Evolutionary conservation across 1,140 invertebrate genomes (phyloP).

Genomic region (Scaptomyza montana): DNA sequence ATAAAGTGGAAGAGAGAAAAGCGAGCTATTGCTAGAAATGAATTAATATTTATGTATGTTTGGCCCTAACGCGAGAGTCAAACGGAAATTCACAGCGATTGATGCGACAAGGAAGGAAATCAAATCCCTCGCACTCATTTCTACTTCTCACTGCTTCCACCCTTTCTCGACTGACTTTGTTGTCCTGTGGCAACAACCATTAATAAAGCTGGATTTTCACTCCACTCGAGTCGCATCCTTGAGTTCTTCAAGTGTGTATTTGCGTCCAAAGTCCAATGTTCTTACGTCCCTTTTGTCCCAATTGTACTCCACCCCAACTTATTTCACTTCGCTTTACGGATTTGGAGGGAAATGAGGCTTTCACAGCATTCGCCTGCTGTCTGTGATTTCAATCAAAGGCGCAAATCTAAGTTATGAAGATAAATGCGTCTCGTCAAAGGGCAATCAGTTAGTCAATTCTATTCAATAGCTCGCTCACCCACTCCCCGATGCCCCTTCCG

Average conservation of each 20-base stretch:
- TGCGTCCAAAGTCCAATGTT: constrained; percentile 22
- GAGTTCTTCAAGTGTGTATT: constrained; percentile 34
- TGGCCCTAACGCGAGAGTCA: constrained; percentile 28
- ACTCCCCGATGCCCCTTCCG: background rate
- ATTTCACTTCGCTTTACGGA: constrained; percentile 59
- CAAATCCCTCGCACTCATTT: constrained; percentile 31
- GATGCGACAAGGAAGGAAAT: constrained; percentile 38
- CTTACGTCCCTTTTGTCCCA: constrained; percentile 11
- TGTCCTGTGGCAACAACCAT: constrained; percentile 51
- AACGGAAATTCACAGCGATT: constrained; percentile 46
- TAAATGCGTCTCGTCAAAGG: constrained; percentile 79
- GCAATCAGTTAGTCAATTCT: constrained; percentile 79
- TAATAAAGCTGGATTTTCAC: constrained; percentile 74
- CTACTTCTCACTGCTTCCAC: background rate
- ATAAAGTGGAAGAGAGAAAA: background rate
- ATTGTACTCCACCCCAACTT: constrained; percentile 58
- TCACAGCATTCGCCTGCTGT: background rate
- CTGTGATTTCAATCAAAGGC: constrained; percentile 77
- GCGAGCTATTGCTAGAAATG: constrained; percentile 30
- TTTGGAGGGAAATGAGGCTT: background rate
- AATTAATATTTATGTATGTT: constrained; percentile 76
- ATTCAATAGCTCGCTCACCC: constrained; percentile 8
- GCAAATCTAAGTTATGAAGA: constrained; percentile 72
- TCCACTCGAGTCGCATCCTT: constrained; percentile 45
- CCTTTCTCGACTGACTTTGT: too few relatives aligned